Percentiles rank a stretch among this genome's conserved stretches.
Conservation (phyloP, 1,140 invertebrate species). For the Papilio helenus region DNA sequence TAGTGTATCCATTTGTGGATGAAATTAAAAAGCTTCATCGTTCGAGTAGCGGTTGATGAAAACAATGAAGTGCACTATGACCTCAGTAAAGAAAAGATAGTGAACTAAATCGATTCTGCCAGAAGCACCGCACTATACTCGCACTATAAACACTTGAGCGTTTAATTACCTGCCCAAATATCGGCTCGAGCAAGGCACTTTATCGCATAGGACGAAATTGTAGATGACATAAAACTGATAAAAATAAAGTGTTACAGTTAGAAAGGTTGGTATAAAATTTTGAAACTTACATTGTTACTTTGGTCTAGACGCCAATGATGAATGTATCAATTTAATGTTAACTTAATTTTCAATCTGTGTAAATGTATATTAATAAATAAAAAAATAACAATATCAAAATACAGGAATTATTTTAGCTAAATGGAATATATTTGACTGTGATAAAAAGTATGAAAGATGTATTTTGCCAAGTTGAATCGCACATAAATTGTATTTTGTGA, state of each 20-base stretch:
- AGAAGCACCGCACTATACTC: slow-evolving; percentile 34
- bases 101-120: slow-evolving; percentile 46
- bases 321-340: no score
- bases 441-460: neutral
- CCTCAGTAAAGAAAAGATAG: slow-evolving; percentile 21
- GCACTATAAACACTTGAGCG: slow-evolving; percentile 42
- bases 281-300: neutral
- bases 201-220: neutral
- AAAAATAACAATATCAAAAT: neutral
- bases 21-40: neutral
- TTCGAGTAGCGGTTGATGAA: neutral
- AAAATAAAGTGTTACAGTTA: neutral
- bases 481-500: slow-evolving; percentile 64
- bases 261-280: neutral
- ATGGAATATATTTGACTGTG: neutral
- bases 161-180: slow-evolving; percentile 42
- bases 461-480: slow-evolving; percentile 60
- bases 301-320: neutral
- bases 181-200: slow-evolving; percentile 4
- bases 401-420: neutral
- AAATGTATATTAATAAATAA: no score
- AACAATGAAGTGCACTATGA: slow-evolving; percentile 34
- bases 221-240: neutral
- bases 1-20: neutral
- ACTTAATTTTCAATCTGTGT: no score